These are phyloP conservation scores for Nesospiza acunhae DNA, from an alignment of 2,113 vertebrate species.

Conservation along the genomic window DNA sequence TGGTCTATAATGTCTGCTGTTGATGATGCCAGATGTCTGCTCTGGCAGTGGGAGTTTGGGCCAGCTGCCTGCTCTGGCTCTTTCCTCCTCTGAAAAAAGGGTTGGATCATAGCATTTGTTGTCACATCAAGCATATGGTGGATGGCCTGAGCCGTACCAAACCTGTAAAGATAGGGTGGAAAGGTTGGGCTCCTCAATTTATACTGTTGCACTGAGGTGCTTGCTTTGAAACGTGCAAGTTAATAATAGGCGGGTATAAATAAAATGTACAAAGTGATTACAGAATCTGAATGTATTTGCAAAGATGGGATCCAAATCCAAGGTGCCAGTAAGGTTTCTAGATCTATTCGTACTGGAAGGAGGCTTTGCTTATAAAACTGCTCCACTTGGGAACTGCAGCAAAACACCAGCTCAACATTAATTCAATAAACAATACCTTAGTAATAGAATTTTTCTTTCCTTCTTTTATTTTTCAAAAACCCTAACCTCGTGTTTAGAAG, in stretches of 20 bases:
- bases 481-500: not conserved
- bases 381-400: not conserved
- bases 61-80: not conserved
- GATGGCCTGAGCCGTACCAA: not conserved
- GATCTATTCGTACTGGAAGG: not conserved
- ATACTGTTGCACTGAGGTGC: not conserved
- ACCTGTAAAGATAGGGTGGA: not conserved
- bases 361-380: not conserved
- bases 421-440: not conserved
- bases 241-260: not conserved
- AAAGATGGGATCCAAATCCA: not conserved
- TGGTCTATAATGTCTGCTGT: not conserved
- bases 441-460: not conserved
- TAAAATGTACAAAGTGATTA: rapidly evolving
- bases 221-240: not conserved
- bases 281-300: not conserved
- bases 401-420: not conserved
- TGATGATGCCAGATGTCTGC: not conserved
- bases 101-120: not conserved
- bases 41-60: not conserved
- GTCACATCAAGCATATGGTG: not conserved
- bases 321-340: not conserved
- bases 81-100: not conserved
- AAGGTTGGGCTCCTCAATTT: not conserved
- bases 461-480: not conserved